Percentiles rank a stretch among this genome's conserved stretches.
Conservation (phyloP, 2,113 vertebrate species). For the Ciconia maguari region DNA sequence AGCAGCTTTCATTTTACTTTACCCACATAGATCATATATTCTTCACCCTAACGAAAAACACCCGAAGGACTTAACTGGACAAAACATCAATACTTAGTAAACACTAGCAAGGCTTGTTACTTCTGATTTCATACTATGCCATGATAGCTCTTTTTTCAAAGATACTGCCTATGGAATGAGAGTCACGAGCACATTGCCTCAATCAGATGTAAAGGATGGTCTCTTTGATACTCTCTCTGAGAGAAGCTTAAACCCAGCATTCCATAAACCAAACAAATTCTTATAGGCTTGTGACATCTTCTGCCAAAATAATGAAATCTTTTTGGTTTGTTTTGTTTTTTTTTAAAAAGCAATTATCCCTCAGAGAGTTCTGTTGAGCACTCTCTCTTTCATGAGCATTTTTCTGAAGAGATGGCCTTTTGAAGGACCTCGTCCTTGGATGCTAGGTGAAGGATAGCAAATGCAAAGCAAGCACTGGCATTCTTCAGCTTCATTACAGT, state of each 20-base stretch:
- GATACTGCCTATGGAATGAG: not conserved
- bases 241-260: not conserved
- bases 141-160: not conserved
- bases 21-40: not conserved
- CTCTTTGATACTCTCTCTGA: not conserved
- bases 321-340: not conserved
- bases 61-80: not conserved
- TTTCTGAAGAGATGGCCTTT: not conserved
- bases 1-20: not conserved
- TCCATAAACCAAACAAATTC: not conserved
- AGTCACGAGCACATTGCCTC: not conserved
- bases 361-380: not conserved
- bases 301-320: not conserved
- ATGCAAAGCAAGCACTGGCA: not conserved
- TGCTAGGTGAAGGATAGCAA: not conserved
- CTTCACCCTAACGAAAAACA: not conserved
- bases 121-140: not conserved
- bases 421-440: not conserved
- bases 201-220: not conserved
- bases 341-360: not conserved
- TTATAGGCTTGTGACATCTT: not conserved
- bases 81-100: not conserved
- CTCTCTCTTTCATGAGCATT: not conserved
- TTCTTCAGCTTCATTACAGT: constrained; percentile 5
- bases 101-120: not conserved